These are phyloP conservation scores for Cydia strobilella DNA, from an alignment of 1,140 invertebrate genomes.

Conservation along the genomic window DNA sequence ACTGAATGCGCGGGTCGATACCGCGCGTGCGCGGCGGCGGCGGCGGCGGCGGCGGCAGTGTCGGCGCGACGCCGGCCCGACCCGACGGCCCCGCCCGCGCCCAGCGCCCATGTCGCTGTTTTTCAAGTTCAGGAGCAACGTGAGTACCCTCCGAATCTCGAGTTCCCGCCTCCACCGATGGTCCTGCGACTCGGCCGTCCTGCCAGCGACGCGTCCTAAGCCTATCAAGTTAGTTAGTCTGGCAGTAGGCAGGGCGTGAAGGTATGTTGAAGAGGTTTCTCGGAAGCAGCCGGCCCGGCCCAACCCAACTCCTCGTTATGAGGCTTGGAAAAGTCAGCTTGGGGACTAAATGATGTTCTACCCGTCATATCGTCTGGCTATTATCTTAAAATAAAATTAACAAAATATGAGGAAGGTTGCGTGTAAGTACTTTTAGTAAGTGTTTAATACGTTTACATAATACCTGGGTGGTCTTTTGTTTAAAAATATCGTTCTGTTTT, in stretches of 20 bases:
- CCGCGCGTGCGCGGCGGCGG: slow-evolving; percentile 16
- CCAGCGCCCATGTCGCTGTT: slow-evolving; percentile 54
- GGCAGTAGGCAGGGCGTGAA: neutral
- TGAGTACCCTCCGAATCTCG: slow-evolving; percentile 46
- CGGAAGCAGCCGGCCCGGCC: neutral
- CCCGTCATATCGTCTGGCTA: neutral
- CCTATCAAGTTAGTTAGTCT: neutral
- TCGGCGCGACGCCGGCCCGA: slow-evolving; percentile 47
- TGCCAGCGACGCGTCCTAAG: neutral
- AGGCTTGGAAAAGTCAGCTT: neutral
- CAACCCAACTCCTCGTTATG: neutral
- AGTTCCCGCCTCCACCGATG: slow-evolving; percentile 40
- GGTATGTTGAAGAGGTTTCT: neutral
- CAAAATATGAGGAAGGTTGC: neutral
- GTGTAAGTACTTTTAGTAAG: too few species aligned
- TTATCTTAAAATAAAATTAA: neutral
- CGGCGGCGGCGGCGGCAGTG: slow-evolving; percentile 55
- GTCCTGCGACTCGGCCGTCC: neutral
- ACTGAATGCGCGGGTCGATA: slow-evolving; percentile 48
- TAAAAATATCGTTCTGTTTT: too few species aligned
- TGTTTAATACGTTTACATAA: too few species aligned
- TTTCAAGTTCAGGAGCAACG: slow-evolving; percentile 61
- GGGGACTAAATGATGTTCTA: neutral
- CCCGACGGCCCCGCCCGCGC: slow-evolving; percentile 37
- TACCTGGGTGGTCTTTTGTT: too few species aligned